phyloP scores from a whole-genome alignment of 1,140 invertebrate genomes.

The Aphis craccivora region DNA sequence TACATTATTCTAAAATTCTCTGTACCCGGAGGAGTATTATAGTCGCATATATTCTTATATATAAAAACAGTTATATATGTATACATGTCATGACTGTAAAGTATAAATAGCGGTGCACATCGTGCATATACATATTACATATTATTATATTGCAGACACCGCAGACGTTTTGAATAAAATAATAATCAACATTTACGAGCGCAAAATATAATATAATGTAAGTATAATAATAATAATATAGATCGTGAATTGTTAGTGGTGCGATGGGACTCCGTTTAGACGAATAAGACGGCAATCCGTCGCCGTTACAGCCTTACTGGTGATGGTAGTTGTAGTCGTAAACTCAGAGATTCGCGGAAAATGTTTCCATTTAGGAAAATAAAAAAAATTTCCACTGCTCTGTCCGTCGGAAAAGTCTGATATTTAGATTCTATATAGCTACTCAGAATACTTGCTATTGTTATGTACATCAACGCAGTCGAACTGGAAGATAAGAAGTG shows the following conservation, averaged over 20 bases:
- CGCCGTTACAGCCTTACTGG: not conserved
- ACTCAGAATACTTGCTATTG: not conserved
- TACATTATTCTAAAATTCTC: not conserved
- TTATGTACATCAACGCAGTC: not conserved
- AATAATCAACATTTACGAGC: slow-evolving; percentile 17
- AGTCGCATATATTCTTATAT: not conserved
- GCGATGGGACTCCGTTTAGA: not conserved
- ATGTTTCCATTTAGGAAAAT: not conserved
- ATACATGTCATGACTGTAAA: not conserved
- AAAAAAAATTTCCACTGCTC: not conserved
- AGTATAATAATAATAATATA: not conserved
- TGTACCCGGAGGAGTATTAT: not conserved
- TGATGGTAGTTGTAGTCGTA: not conserved
- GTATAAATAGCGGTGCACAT: not conserved
- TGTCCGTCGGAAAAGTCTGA: not conserved
- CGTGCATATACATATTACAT: not conserved
- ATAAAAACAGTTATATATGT: not conserved
- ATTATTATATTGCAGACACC: not conserved
- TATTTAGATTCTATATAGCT: not conserved
- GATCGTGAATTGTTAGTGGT: not conserved
- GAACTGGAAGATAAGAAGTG: not conserved
- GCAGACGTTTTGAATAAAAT: slow-evolving; percentile 25
- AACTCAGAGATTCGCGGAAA: not conserved
- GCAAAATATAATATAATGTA: slow-evolving; percentile 4
- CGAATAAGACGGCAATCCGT: not conserved